These are phyloP conservation scores for Epinephelus awoara DNA, from an alignment of 2,797 vertebrate species.

Conservation along the genomic window DNA sequence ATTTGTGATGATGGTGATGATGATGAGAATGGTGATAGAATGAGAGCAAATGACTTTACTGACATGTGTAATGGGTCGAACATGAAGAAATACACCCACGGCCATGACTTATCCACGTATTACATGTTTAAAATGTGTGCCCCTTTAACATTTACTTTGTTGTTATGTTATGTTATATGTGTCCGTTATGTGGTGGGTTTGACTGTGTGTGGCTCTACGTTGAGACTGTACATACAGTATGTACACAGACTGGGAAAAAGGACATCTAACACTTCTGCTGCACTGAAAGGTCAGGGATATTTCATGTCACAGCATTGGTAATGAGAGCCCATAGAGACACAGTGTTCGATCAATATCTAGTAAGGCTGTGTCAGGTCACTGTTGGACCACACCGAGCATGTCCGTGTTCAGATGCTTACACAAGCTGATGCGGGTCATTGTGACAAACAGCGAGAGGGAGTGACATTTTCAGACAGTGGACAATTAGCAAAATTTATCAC, in stretches of 20 bases:
- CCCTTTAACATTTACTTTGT: background rate
- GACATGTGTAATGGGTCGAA: slow-evolving; percentile 36
- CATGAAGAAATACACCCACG: slow-evolving; percentile 22
- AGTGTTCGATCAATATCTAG: slow-evolving; percentile 48
- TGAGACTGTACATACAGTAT: slow-evolving; percentile 21
- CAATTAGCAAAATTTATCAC: background rate
- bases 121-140: background rate
- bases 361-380: slow-evolving; percentile 4
- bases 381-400: background rate
- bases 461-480: background rate
- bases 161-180: background rate
- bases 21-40: slow-evolving; percentile 69
- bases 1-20: slow-evolving; percentile 40
- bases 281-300: slow-evolving; percentile 71
- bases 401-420: background rate
- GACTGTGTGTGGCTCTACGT: slow-evolving; percentile 30
- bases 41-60: slow-evolving; percentile 53
- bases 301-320: slow-evolving; percentile 76
- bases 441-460: background rate
- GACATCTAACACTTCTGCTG: slow-evolving; percentile 56
- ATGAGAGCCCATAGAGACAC: slow-evolving; percentile 42
- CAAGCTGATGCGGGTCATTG: background rate
- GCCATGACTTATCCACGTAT: slow-evolving; percentile 9
- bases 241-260: slow-evolving; percentile 52
- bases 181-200: slow-evolving; percentile 6